Evolutionary conservation across 2,797 vertebrate genomes (phyloP).

Genomic region (Sebastes iracundus): DNA sequence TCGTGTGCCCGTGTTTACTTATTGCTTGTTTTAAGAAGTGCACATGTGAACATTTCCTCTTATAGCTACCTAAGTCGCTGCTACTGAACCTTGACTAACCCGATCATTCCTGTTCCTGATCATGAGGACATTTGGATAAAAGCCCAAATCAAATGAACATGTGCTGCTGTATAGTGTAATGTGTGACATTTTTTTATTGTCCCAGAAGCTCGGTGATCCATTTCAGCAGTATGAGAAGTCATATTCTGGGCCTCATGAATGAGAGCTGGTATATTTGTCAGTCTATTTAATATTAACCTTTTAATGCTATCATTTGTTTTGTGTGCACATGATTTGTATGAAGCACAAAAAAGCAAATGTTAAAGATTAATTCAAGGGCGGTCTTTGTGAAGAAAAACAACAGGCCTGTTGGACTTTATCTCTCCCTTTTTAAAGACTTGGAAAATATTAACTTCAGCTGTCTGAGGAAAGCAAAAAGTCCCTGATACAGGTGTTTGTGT

Average conservation of each 20-base stretch:
- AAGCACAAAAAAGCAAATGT: conserved; percentile 26
- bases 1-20: not conserved
- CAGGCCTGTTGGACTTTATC: conserved; percentile 56
- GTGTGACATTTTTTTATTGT: not conserved
- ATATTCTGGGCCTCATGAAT: not conserved
- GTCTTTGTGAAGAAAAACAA: conserved; percentile 1
- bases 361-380: conserved; percentile 51
- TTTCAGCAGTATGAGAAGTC: not conserved
- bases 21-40: not conserved
- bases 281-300: not conserved
- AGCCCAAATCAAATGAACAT: not conserved
- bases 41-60: not conserved
- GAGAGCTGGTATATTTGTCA: not conserved
- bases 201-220: not conserved
- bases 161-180: not conserved
- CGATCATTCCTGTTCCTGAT: conserved; percentile 6
- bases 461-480: conserved; percentile 1
- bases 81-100: not conserved
- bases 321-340: not conserved
- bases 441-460: conserved; percentile 58
- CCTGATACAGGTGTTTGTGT: conserved; percentile 6
- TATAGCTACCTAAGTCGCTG: not conserved
- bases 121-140: conserved; percentile 2
- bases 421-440: conserved; percentile 26
- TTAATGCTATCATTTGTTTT: not conserved